Evolutionary conservation across 1,140 invertebrate species (phyloP).

Genomic region (Harpegnathos saltator): DNA sequence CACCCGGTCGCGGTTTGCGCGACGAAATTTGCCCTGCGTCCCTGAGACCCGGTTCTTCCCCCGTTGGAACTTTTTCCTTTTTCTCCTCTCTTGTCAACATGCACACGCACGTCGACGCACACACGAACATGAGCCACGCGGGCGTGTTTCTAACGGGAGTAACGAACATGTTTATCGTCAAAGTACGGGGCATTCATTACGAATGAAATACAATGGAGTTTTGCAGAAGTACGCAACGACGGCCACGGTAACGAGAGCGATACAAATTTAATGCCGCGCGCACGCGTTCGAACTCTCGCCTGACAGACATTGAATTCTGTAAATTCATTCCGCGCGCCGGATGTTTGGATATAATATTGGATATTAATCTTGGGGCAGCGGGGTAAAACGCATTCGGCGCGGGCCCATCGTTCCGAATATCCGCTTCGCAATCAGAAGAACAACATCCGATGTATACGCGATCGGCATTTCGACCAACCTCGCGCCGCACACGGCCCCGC

Average conservation of each 20-base stretch:
- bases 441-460: slow-evolving; percentile 56
- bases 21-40: too few relatives aligned
- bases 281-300: background rate
- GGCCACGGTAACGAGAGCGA: slow-evolving; percentile 45
- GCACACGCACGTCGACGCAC: background rate
- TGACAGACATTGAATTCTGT: slow-evolving; percentile 56
- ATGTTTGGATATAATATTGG: slow-evolving; percentile 67
- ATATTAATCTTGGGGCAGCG: slow-evolving; percentile 61
- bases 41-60: too few relatives aligned
- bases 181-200: slow-evolving; percentile 43
- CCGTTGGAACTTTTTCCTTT: background rate
- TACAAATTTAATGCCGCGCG: slow-evolving; percentile 58
- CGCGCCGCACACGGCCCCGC: slow-evolving; percentile 4
- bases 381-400: slow-evolving; percentile 2
- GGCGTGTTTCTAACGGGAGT: slow-evolving; percentile 37
- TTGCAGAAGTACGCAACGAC: slow-evolving; percentile 27
- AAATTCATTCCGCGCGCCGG: slow-evolving; percentile 40
- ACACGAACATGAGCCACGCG: slow-evolving; percentile 21
- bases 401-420: slow-evolving; percentile 10
- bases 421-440: slow-evolving; percentile 50
- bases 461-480: slow-evolving; percentile 23
- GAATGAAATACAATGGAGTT: slow-evolving; percentile 56
- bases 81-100: background rate
- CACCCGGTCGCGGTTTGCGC: too few relatives aligned
- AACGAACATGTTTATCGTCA: slow-evolving; percentile 44